phyloP scores from a whole-genome alignment of 2,113 vertebrate species.

The Urocolius indicus region DNA sequence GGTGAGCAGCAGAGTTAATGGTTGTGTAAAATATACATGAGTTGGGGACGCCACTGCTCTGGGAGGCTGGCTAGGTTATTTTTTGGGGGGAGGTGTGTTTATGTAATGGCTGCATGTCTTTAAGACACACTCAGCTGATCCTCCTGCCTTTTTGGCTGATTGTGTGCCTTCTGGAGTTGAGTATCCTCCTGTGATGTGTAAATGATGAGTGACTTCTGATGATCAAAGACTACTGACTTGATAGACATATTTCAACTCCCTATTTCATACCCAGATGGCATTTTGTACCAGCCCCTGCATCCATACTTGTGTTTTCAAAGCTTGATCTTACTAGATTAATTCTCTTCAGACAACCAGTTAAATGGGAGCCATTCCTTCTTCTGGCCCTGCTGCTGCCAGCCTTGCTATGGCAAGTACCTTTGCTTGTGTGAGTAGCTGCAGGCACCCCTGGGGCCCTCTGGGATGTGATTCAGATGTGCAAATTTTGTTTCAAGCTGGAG shows the following conservation, averaged over 20 bases:
- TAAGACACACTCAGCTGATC: slow-evolving; percentile 15
- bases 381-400: neutral
- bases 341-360: neutral
- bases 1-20: neutral
- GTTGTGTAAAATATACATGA: neutral
- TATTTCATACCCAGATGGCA: neutral
- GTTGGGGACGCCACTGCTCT: neutral
- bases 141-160: slow-evolving; percentile 35
- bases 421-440: neutral
- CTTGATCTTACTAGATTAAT: neutral
- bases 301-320: neutral
- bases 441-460: neutral
- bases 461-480: neutral
- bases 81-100: too few species aligned
- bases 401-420: neutral
- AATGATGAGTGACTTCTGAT: slow-evolving; percentile 51
- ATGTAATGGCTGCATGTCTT: neutral
- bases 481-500: neutral
- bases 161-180: slow-evolving; percentile 41
- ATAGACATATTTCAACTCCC: slow-evolving; percentile 28
- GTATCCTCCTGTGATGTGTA: slow-evolving; percentile 62
- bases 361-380: neutral
- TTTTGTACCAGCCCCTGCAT: neutral
- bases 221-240: slow-evolving; percentile 45
- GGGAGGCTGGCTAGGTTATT: neutral